A percentile compares a stretch with the other conserved stretches of the same genome.
phyloP scores from a whole-genome alignment of 2,888 invertebrate genomes.

The Heliconius cydno region DNA sequence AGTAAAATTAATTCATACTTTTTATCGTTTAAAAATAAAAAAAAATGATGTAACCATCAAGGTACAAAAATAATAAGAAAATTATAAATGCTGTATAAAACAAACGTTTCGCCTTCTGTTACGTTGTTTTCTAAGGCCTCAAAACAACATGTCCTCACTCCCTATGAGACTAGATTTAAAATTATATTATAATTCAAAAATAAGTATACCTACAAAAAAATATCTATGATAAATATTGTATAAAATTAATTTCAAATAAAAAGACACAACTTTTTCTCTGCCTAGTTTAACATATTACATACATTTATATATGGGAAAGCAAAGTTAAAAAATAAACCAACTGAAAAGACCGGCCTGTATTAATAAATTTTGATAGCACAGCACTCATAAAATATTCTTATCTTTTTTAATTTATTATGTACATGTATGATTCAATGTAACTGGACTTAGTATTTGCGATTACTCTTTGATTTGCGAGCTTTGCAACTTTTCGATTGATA shows the following conservation, averaged over 20 bases:
- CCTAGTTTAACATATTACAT: neutral
- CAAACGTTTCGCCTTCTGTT: neutral
- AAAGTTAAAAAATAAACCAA: neutral
- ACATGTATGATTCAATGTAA: conserved; percentile 12
- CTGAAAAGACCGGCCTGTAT: neutral
- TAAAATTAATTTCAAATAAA: too few relatives aligned
- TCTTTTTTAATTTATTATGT: conserved; percentile 14
- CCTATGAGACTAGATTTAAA: too few relatives aligned
- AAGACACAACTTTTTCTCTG: neutral
- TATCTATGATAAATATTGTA: too few relatives aligned
- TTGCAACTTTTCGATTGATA: neutral
- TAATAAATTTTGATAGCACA: conserved; percentile 12
- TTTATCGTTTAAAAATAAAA: neutral
- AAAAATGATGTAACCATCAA: neutral
- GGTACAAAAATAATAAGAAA: neutral
- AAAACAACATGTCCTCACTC: too few relatives aligned
- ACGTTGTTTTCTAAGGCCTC: neutral
- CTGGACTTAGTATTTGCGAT: conserved; percentile 18
- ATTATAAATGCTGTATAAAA: neutral
- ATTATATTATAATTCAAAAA: too few relatives aligned
- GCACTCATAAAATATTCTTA: conserved; percentile 19
- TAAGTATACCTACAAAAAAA: too few relatives aligned
- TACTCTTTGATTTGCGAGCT: conserved; percentile 1
- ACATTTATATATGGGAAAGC: neutral
- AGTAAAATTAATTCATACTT: neutral